phyloP scores from a whole-genome alignment of 2,797 vertebrate genomes.

The Schizopygopsis malacanthus region DNA sequence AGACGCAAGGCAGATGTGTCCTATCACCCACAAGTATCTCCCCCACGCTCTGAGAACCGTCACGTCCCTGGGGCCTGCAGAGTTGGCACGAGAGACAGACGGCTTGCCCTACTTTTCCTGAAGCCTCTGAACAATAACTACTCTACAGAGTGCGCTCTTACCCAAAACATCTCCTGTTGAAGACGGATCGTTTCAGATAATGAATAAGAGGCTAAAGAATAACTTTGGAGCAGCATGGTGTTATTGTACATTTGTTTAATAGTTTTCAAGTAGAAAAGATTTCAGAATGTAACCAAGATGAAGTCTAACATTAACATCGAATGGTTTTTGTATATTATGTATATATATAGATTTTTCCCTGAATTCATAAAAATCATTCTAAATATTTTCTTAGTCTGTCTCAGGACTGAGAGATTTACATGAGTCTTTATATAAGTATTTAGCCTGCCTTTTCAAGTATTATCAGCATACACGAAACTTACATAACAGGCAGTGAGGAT shows the following conservation, averaged over 20 bases:
- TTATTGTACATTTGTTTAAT: background rate
- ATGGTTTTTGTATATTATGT: background rate
- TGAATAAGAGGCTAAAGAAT: background rate
- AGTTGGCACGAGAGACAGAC: slow-evolving; percentile 46
- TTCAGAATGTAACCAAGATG: background rate
- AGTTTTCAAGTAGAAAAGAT: background rate
- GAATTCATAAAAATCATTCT: background rate
- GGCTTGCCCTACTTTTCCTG: slow-evolving; percentile 51
- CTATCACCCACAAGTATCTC: slow-evolving; percentile 36
- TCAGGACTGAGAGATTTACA: slow-evolving; percentile 4
- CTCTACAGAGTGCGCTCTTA: slow-evolving; percentile 2
- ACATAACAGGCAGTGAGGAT: slow-evolving; percentile 35
- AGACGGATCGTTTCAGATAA: background rate
- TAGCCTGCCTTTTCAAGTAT: slow-evolving; percentile 22
- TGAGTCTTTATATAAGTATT: slow-evolving; percentile 44
- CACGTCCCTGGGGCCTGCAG: slow-evolving; percentile 28
- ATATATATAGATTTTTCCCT: background rate
- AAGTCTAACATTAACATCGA: background rate
- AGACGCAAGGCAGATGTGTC: slow-evolving; percentile 7
- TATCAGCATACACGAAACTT: slow-evolving; percentile 36
- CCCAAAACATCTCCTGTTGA: background rate
- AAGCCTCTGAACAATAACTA: slow-evolving; percentile 37
- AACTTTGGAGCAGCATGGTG: background rate
- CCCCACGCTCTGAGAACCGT: background rate
- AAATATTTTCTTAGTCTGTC: slow-evolving; percentile 1